These are phyloP conservation scores for Dendrocopos noguchii DNA, from an alignment of 2,113 vertebrate genomes.

Conservation along the genomic window DNA sequence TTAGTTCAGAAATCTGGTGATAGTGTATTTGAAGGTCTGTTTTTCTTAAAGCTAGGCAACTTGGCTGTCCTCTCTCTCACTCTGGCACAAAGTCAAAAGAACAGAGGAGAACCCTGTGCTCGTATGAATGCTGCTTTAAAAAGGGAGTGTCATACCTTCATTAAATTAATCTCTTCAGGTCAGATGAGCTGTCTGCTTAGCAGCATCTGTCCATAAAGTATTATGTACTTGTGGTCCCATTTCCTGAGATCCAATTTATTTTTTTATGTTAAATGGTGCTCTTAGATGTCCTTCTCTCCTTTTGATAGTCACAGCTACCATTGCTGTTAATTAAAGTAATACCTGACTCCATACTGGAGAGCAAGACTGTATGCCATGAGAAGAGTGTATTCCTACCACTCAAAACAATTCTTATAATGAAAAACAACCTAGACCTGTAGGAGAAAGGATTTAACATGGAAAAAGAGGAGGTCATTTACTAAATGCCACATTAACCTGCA, in stretches of 20 bases:
- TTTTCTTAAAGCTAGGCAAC: slow-evolving; percentile 18
- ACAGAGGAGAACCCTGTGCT: background rate
- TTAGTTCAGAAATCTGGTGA: background rate
- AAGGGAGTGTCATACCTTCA: background rate
- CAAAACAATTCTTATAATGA: background rate
- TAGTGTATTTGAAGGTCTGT: slow-evolving; percentile 10
- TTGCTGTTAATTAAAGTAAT: slow-evolving; percentile 14
- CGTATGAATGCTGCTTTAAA: background rate
- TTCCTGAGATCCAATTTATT: slow-evolving; percentile 34
- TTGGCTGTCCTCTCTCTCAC: slow-evolving; percentile 25
- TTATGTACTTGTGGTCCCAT: slow-evolving; percentile 13
- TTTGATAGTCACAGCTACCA: background rate
- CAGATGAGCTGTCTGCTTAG: slow-evolving; percentile 24
- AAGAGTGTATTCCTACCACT: background rate
- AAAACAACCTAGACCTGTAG: background rate
- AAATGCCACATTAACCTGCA: background rate
- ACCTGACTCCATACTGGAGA: background rate
- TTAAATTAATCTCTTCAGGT: slow-evolving; percentile 42
- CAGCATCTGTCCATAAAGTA: slow-evolving; percentile 3
- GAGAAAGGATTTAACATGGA: background rate
- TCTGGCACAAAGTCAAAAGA: slow-evolving; percentile 41
- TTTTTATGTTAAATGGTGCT: slow-evolving; percentile 24
- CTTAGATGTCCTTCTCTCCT: background rate
- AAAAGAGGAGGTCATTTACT: background rate
- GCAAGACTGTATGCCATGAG: background rate